Base-by-base conservation (phyloP, 2,888 invertebrate species). In the Orthosia gothica region DNA sequence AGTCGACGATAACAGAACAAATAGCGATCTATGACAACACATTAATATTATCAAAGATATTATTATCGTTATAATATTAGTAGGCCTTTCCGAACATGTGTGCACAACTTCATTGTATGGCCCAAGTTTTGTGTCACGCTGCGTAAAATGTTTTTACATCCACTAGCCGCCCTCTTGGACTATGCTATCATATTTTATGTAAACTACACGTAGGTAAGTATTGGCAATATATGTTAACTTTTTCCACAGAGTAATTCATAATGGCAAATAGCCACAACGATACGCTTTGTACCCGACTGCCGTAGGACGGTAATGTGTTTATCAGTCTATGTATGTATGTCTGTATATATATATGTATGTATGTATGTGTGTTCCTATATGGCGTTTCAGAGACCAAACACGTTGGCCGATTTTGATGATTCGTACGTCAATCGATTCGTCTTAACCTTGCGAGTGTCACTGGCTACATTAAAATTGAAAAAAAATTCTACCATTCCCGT, bases 1-100 rank as follows among this genome's bases (percentile, higher is more conserved):
- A 70, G 40, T 62, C 59, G 57, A 49, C 57, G 85, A 75, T 79
- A 81, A 52, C 62, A 65, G 70, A 74, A 79, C 66, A 72, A 74
- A 76, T 79, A 68, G 66, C 65, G 62, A 76, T 74, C 72, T 79
- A 65, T 65, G 67, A 79, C 59, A 81, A 73, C 62, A 84, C 59
- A 81, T 84, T 70, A 70, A 71, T 83, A 66, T 61, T 70, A 61
- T 69, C 26, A 57, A 61, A 70, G 49, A 67, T 69, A 67, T 54
- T 66, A 70, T 54, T 75, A 75, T 32, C 15, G 32, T 63, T 45
- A 57, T 52, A 40, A 40, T 40, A 40, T 40, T 40, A 63, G 54
- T 55, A 79, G 20, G 12, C 0, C 15, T 3, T 54, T 0, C 13
- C 20, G 11, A 59, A 59, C 26, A 54, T 63, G 26, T 45, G 54